Conservation (phyloP, 2,888 invertebrate genomes). For the Allacma fusca region DNA sequence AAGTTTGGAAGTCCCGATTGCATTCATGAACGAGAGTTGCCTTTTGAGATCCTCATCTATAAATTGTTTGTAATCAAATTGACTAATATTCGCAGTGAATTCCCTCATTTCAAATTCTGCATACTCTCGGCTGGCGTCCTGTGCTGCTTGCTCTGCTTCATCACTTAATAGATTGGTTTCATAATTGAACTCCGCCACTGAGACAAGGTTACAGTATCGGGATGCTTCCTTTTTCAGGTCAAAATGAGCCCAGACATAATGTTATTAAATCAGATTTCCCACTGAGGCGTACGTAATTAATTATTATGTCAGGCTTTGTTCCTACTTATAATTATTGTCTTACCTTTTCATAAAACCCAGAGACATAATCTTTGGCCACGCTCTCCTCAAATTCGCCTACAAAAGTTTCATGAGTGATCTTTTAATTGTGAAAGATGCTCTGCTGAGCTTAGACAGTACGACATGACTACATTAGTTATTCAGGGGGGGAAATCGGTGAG, state of each 20-base stretch:
- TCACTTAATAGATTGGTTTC: constrained; percentile 63
- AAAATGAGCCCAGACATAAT: not conserved
- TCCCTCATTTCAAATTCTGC: constrained; percentile 50
- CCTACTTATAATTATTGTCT: too few species aligned
- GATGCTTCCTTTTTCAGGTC: constrained; percentile 34
- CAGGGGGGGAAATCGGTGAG: too few species aligned
- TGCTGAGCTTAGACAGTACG: too few species aligned
- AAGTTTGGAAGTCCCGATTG: constrained; percentile 76
- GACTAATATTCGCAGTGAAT: constrained; percentile 50
- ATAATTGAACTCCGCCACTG: constrained; percentile 64
- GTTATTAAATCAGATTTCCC: not conserved
- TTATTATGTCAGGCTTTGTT: too few species aligned
- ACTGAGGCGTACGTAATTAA: not conserved
- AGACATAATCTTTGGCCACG: not conserved
- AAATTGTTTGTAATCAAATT: constrained; percentile 49
- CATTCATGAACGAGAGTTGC: constrained; percentile 76
- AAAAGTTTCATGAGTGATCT: too few species aligned
- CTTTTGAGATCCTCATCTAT: constrained; percentile 65
- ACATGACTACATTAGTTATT: too few species aligned
- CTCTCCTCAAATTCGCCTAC: constrained; percentile 15
- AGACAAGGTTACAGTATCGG: constrained; percentile 63
- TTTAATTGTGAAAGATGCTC: too few species aligned
- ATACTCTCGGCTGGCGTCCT: constrained; percentile 45
- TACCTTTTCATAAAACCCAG: constrained; percentile 17
- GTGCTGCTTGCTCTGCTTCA: constrained; percentile 41